Evolutionary conservation across 2,113 vertebrate genomes (phyloP).

Genomic region (Dasyurus viverrinus): DNA sequence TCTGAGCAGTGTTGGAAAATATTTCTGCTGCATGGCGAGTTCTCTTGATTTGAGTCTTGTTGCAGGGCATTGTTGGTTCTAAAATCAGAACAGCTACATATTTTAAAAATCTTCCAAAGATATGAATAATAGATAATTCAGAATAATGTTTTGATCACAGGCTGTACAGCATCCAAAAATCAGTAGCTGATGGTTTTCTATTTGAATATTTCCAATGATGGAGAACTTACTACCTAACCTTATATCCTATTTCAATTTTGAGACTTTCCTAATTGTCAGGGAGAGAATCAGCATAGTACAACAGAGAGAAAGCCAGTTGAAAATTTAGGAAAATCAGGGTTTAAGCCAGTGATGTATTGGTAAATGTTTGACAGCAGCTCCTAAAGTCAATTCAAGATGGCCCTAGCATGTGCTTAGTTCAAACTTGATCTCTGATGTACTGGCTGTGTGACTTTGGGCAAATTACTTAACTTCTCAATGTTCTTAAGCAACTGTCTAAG

Average conservation of each 20-base stretch:
- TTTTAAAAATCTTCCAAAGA: background rate
- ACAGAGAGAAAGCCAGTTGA: background rate
- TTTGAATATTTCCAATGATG: background rate
- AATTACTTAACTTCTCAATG: background rate
- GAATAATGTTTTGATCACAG: conserved; percentile 9
- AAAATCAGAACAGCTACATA: conserved; percentile 36
- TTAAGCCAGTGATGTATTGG: background rate
- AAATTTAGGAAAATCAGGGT: background rate
- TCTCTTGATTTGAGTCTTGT: conserved; percentile 54
- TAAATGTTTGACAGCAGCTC: background rate
- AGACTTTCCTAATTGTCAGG: background rate
- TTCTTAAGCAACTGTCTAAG: background rate
- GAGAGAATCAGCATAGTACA: background rate
- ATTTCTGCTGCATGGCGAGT: conserved; percentile 35
- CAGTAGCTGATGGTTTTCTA: background rate
- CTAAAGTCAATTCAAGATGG: background rate
- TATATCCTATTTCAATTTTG: background rate
- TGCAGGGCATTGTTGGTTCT: conserved; percentile 28
- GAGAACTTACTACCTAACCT: background rate
- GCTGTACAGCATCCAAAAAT: background rate
- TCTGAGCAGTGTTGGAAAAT: conserved; percentile 49
- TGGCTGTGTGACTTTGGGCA: background rate
- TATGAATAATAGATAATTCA: background rate
- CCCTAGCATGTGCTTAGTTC: rapidly evolving
- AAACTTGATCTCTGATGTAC: background rate